phyloP scores from a whole-genome alignment of 2,797 vertebrate species.

The Prionace glauca region DNA sequence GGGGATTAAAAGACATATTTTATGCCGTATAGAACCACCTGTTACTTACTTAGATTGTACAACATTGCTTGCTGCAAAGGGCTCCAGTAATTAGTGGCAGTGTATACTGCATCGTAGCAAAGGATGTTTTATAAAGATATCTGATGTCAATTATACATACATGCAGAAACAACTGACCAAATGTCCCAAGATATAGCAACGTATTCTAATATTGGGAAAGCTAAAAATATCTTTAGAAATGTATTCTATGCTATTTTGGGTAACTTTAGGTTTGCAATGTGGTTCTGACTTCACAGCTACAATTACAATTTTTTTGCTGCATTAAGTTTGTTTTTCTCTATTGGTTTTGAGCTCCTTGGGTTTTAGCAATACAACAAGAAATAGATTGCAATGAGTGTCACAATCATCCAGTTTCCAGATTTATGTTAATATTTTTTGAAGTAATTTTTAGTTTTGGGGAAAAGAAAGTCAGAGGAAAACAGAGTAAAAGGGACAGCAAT shows the following conservation, averaged over 20 bases:
- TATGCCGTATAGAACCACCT: not conserved
- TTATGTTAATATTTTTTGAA: too few species aligned
- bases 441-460: too few species aligned
- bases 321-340: not conserved
- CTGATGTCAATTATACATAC: not conserved
- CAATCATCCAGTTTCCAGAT: too few species aligned
- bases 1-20: not conserved
- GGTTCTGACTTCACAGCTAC: not conserved
- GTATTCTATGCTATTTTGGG: not conserved
- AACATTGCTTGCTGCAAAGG: not conserved
- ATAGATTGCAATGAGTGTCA: not conserved
- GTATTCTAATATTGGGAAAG: not conserved
- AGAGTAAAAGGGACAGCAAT: too few species aligned
- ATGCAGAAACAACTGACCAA: not conserved
- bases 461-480: too few species aligned
- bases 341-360: not conserved
- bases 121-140: not conserved
- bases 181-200: not conserved
- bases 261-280: not conserved
- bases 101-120: not conserved
- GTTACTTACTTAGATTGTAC: not conserved
- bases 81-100: not conserved
- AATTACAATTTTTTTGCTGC: not conserved
- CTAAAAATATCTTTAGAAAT: not conserved
- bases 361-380: not conserved